Evolutionary conservation across 2,888 invertebrate species (phyloP), one percentile per base, ranked within the genome.

Genomic region (Hydriomena furcata): DNA sequence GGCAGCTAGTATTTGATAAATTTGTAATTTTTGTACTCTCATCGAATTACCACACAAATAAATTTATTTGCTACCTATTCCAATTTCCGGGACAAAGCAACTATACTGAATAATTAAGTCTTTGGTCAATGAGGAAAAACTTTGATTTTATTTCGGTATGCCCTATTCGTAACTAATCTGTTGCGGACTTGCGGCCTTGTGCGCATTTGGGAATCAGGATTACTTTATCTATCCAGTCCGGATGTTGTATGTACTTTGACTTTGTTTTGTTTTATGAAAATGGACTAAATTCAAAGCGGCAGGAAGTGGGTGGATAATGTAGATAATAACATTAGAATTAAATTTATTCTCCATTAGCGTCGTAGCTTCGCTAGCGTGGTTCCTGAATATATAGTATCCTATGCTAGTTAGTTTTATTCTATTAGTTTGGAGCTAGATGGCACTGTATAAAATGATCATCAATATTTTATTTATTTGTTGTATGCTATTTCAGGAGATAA

Each of bases 181-280:
- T n/a, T 20, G 36, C 23, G 20, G 35, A 13, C 41, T 41, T 32
- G 31, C 23, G 20, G 35, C 24, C 41, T 41, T 32, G 31, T 31
- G 42, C 25, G 32, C 20, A 10, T 32, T 30, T 21, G 37, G 30
- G 24, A 27, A 28, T 34, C 10, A 5, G 30, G 17, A 36, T 30
- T 24, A 46, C 25, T 37, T 49, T 43, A 37, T 42, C 36, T 43
- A 37, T 12, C 12, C 8, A 25, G 34, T 21, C 38, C 32, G 30
- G 45, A 45, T 17, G 37, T 37, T 31, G n/a, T 17, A 30, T 21
- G 17, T 23, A 24, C 17, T 37, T 37, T 45, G 27, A 21, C 27
- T 28, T n/a, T 17, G 25, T 25, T 8, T 10, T 41, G 12, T 11
- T 23, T 28, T 10, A n/a, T 17, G 10, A 20, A 20, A 20, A 11